Evolutionary conservation across 2,113 vertebrate genomes (phyloP).

Genomic region (Tachysurus vachellii): DNA sequence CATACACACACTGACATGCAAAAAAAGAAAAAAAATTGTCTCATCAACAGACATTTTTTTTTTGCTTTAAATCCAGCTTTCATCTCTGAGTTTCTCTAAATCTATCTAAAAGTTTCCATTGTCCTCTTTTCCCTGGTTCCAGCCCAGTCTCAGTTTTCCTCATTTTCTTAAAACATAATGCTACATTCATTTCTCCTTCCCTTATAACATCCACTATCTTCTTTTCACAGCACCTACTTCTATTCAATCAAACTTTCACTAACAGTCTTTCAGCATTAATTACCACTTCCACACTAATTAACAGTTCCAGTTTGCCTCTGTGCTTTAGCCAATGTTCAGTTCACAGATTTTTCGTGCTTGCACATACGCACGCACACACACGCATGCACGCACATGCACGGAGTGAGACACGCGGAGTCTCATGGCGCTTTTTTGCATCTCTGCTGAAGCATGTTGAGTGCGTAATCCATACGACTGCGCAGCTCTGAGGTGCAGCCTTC

Average conservation of each 20-base stretch:
- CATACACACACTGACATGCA: constrained; percentile 36
- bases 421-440: constrained; percentile 65
- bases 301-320: constrained; percentile 31
- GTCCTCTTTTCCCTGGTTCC: constrained; percentile 66
- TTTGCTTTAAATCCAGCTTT: constrained; percentile 31
- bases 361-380: background rate
- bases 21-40: constrained; percentile 15
- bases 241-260: background rate
- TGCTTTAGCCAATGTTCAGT: constrained; percentile 15
- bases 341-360: background rate
- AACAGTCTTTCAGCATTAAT: constrained; percentile 17
- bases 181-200: constrained; percentile 66
- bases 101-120: background rate
- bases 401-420: background rate
- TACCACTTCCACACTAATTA: constrained; percentile 24
- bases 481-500: constrained; percentile 86
- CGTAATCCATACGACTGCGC: constrained; percentile 90
- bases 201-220: background rate
- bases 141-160: constrained; percentile 75
- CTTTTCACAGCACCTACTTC: background rate
- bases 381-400: background rate
- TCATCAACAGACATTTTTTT: constrained; percentile 19
- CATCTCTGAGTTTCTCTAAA: background rate
- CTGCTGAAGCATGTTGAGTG: constrained; percentile 95
- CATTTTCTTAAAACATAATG: constrained; percentile 47